A percentile compares a stretch with the other conserved stretches of the same genome.
Evolutionary conservation across 2,888 invertebrate species (phyloP).

Genomic region (Liopterus haemorrhoidalis): DNA sequence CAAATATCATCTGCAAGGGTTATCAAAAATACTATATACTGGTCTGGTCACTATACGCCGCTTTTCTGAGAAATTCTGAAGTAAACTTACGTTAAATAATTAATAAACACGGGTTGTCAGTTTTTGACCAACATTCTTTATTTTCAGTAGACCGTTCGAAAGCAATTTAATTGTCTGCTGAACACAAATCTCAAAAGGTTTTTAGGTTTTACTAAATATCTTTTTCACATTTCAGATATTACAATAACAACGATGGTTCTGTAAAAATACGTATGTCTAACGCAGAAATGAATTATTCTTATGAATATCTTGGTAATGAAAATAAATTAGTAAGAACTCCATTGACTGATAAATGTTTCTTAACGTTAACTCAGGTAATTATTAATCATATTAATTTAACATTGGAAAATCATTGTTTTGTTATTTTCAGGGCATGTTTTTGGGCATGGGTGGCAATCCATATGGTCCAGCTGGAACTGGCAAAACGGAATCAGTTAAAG

Average conservation of each 20-base stretch:
- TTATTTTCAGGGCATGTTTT: conserved; percentile 69
- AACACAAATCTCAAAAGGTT: too few species aligned
- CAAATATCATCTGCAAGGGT: too few species aligned
- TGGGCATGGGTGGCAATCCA: conserved; percentile 96
- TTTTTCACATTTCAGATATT: conserved; percentile 54
- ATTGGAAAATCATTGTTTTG: conserved; percentile 6
- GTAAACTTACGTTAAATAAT: too few species aligned
- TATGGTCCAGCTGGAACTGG: conserved; percentile 99
- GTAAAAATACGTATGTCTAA: conserved; percentile 84
- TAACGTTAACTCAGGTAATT: conserved; percentile 84
- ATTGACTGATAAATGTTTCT: conserved; percentile 94
- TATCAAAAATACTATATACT: too few species aligned
- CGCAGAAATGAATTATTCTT: conserved; percentile 91
- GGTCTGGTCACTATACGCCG: too few species aligned
- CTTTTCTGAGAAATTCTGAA: too few species aligned
- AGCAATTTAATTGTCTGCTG: too few species aligned
- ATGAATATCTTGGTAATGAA: conserved; percentile 96
- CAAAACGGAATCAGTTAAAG: conserved; percentile 98
- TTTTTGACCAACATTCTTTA: too few species aligned
- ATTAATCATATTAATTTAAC: conserved; percentile 1
- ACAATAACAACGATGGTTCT: conserved; percentile 54
- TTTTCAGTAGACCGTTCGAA: too few species aligned
- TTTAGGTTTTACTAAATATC: not conserved
- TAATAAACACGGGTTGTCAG: too few species aligned
- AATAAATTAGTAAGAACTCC: conserved; percentile 93